Evolutionary conservation across 1,140 invertebrate genomes (phyloP).

Genomic region (Drosophila lacteicornis): DNA sequence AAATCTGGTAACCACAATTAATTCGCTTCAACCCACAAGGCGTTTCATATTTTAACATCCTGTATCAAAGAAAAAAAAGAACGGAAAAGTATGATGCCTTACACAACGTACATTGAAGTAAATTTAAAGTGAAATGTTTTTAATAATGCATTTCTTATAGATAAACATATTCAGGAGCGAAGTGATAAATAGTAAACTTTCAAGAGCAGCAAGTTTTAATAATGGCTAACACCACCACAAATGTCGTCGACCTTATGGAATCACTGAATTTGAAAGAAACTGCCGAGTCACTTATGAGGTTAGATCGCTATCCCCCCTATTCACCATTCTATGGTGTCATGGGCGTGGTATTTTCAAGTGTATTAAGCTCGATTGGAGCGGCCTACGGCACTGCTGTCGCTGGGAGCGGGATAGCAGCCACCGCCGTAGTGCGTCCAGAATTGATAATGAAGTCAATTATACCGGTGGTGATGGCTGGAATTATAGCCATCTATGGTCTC

Average conservation of each 20-base stretch:
- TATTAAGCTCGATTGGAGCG: conserved; percentile 88
- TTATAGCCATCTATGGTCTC: conserved; percentile 92
- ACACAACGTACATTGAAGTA: background rate
- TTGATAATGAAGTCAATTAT: conserved; percentile 77
- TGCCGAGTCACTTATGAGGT: background rate
- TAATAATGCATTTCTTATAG: background rate
- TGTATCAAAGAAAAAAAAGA: background rate
- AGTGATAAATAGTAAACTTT: background rate
- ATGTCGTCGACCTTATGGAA: background rate
- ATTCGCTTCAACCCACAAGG: background rate
- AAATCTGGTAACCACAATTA: background rate
- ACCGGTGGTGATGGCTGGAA: conserved; percentile 71
- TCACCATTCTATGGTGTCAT: conserved; percentile 96
- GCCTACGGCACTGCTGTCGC: conserved; percentile 70
- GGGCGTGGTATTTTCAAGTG: conserved; percentile 98
- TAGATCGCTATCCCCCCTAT: conserved; percentile 34
- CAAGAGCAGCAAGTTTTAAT: background rate
- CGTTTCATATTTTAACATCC: too few species aligned
- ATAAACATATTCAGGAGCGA: background rate
- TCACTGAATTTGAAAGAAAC: background rate
- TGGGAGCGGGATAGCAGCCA: conserved; percentile 61
- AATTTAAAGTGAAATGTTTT: background rate
- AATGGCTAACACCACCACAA: background rate
- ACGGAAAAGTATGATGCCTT: background rate
- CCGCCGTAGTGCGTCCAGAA: conserved; percentile 70